A percentile compares a stretch with the other conserved stretches of the same genome.
phyloP scores from a whole-genome alignment of 2,797 vertebrate species.

The Tadarida brasiliensis region DNA sequence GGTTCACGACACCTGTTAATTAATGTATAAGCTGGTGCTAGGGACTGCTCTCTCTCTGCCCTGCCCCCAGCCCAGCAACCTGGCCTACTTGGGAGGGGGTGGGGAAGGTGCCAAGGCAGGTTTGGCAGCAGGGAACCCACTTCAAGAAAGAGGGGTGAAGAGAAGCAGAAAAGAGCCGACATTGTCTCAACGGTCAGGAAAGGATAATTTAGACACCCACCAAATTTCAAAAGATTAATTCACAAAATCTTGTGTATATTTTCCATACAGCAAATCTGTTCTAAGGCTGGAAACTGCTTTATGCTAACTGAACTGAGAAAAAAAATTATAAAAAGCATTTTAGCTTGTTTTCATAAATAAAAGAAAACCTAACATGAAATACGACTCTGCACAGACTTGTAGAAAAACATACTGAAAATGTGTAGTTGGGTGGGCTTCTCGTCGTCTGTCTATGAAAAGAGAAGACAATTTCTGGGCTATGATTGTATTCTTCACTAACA shows the following conservation, averaged over 20 bases:
- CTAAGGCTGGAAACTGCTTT: slow-evolving; percentile 38
- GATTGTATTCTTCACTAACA: neutral
- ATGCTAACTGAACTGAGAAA: slow-evolving; percentile 42
- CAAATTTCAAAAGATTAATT: neutral
- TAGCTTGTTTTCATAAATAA: slow-evolving; percentile 46
- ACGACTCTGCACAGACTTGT: neutral
- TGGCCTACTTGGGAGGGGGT: too few relatives aligned
- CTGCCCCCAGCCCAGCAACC: neutral
- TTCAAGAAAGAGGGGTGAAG: neutral
- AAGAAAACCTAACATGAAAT: slow-evolving; percentile 16
- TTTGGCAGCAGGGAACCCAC: neutral
- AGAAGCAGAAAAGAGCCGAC: neutral
- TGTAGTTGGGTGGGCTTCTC: neutral
- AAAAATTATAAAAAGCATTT: slow-evolving; percentile 11
- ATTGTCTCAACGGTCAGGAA: neutral
- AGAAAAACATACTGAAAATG: neutral
- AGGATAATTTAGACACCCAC: neutral
- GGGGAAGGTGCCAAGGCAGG: neutral
- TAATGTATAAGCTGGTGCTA: neutral
- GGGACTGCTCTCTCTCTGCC: neutral
- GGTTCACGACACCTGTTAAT: neutral
- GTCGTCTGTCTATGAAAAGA: neutral
- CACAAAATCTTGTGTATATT: neutral
- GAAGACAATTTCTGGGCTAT: neutral
- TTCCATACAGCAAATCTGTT: slow-evolving; percentile 18